Evolutionary conservation across 1,140 invertebrate species (phyloP), one percentile per base, ranked within the genome.

Genomic region (Ooceraea biroi): DNA sequence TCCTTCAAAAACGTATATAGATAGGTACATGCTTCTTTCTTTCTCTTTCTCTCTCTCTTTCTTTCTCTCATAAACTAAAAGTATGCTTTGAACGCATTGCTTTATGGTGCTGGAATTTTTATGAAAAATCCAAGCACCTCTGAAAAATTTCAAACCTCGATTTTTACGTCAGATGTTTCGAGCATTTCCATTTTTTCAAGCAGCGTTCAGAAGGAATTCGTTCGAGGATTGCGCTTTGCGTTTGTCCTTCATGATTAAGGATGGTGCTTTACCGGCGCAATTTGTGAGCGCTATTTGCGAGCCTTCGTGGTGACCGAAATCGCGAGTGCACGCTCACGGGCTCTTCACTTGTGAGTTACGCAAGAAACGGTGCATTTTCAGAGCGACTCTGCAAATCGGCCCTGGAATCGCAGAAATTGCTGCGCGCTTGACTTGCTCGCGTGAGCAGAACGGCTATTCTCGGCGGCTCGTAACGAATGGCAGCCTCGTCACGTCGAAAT

Each of bases 351-450:
- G 55, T 5, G 12, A 52, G 41, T 88, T 85, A 83, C 52, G 82
- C 66, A 87, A 87, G 50, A 27, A 10, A 30, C 50, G 63, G n/a
- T 22, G 22, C 41, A 72, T 58, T 72, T 82, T 74, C 63, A 82
- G 61, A 61, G 61, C 41, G 48, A 72, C 22, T 82, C 85, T 85
- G 82, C 69, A 27, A 74, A 65, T 69, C 83, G 63, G 22, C 55
- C 50, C 60, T 68, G 77, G 77, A 88, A 85, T 85, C 80, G 61
- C 57, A 86, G 68, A 89, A 88, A 89, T 89, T 89, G 71, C 78
- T 86, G 85, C 78, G 78, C 84, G 88, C 61, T 89, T 86, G 87
- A 88, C 87, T 89, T 89, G 74, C 55, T 73, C 63, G 48, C 77
- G 50, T 83, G 83, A 88, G 63, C 41, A 66, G 27, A 36, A 46